Base-by-base conservation (phyloP, 2,797 vertebrate genomes). In the Eutrigla gurnardus region DNA sequence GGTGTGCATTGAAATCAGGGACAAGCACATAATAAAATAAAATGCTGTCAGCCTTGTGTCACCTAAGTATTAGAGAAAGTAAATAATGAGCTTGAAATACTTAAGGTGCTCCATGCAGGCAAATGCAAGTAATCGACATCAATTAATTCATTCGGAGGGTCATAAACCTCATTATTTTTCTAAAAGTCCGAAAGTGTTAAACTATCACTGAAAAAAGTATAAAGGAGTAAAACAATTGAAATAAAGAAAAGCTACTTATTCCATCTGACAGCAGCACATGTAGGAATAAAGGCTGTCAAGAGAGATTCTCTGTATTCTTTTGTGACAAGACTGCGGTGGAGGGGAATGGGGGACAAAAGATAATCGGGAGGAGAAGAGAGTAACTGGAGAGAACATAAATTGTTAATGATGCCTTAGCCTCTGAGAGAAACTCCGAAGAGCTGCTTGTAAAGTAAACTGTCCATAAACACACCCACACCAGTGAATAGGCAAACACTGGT, bases 351-450 rank as follows among this genome's bases (percentile, higher is more conserved):
- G 67, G 17, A 36, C 52, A 25, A 54, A 49, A 65, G 53, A 81
- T 81, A 77, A 84, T 62, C 61, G 13, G 32, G 39, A 62, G 46
- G 70, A 67, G 77, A 75, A n/a, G 59, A 25, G 75, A 70, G 75
- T 49, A 63, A 76, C 65, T 83, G 59, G 53, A 75, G 68, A 58
- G 47, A 80, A 82, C 61, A 89, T 90, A 70, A 89, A 91, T 92
- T 87, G 74, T 88, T 86, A 83, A 92, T 82, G 69, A 83, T 64
- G 72, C 50, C 74, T 83, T 36, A 36, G 70, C 77, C 42, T 49
- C 78, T 73, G 70, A 59, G 65, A 65, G 63, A 73, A 78, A 81
- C 68, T 83, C 66, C 79, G 59, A 68, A 81, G 61, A 82, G 74
- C 35, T 62, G 69, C 75, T 87, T 89, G 78, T 72, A 82, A 87